Conservation (phyloP, 2,888 invertebrate genomes). For the Apomyelois bistriatella region DNA sequence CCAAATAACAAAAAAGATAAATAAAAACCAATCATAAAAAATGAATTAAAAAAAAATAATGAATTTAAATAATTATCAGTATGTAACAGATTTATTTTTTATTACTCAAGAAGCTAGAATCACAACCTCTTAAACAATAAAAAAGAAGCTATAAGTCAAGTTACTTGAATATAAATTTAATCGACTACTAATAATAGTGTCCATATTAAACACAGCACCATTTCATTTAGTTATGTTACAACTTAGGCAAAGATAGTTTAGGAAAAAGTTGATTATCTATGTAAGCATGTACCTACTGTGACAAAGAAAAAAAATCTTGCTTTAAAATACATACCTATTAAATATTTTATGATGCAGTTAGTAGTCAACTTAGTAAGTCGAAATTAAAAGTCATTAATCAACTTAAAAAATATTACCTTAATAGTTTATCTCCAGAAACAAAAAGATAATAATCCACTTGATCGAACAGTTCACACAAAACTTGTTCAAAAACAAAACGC, state of each 20-base stretch:
- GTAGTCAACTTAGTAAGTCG: too few relatives aligned
- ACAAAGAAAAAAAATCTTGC: neutral
- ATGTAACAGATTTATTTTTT: too few relatives aligned
- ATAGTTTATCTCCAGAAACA: constrained; percentile 9
- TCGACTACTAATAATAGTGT: constrained; percentile 2
- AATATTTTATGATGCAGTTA: too few relatives aligned
- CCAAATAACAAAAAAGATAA: too few relatives aligned
- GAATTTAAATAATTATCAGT: too few relatives aligned
- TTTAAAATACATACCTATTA: too few relatives aligned
- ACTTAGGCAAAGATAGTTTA: neutral
- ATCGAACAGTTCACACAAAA: constrained; percentile 41
- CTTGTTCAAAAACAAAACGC: constrained; percentile 47
- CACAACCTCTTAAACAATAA: neutral
- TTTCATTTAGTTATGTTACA: neutral
- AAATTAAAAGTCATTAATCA: constrained; percentile 4
- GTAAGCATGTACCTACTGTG: too few relatives aligned
- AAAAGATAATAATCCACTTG: constrained; percentile 46
- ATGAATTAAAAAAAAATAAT: too few relatives aligned
- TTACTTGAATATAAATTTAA: constrained; percentile 13
- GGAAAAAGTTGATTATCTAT: neutral
- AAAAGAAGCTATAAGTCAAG: constrained; percentile 21
- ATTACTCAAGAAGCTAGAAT: neutral
- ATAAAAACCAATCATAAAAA: too few relatives aligned
- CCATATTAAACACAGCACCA: neutral
- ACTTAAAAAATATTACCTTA: constrained; percentile 37